A percentile compares a stretch with the other conserved stretches of the same genome.
These are phyloP conservation scores for Leptinotarsa texana DNA, from an alignment of 1,140 invertebrate species.

Conservation along the genomic window DNA sequence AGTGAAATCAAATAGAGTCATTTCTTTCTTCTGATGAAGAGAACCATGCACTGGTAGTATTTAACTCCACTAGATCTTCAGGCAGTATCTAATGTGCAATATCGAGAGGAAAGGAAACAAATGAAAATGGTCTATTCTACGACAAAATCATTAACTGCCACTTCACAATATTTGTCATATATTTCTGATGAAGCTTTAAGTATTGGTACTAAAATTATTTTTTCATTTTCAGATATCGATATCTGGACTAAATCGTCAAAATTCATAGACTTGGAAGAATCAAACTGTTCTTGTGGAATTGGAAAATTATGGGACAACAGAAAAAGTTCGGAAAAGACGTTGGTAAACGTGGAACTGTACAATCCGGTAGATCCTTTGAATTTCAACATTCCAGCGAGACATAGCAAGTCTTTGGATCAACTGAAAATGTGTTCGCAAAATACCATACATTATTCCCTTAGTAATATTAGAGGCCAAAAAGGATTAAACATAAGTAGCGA, in stretches of 20 bases:
- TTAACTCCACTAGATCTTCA: too few relatives aligned
- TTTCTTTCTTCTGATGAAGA: too few relatives aligned
- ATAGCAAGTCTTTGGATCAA: constrained; percentile 81
- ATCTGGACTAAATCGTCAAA: constrained; percentile 10
- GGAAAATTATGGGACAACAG: constrained; percentile 38
- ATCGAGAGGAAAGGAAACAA: too few relatives aligned
- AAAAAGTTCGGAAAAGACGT: constrained; percentile 35
- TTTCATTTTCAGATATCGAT: constrained; percentile 8
- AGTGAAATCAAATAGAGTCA: too few relatives aligned
- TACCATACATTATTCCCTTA: constrained; percentile 39
- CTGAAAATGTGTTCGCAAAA: constrained; percentile 52
- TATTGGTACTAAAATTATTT: too few relatives aligned
- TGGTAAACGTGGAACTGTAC: constrained; percentile 25
- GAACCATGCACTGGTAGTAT: too few relatives aligned
- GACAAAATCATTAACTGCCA: too few relatives aligned
- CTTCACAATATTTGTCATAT: too few relatives aligned
- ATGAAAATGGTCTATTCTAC: too few relatives aligned
- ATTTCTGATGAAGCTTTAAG: too few relatives aligned
- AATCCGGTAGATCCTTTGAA: constrained; percentile 44
- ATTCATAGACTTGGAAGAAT: constrained; percentile 20
- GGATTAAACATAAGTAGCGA: neutral
- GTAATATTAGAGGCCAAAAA: constrained; percentile 14
- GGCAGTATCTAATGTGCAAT: too few relatives aligned
- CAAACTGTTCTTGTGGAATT: constrained; percentile 42
- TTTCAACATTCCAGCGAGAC: constrained; percentile 67